A percentile compares a stretch with the other conserved stretches of the same genome.
Evolutionary conservation across 2,113 vertebrate genomes (phyloP).

Genomic region (Oryzias melastigma): DNA sequence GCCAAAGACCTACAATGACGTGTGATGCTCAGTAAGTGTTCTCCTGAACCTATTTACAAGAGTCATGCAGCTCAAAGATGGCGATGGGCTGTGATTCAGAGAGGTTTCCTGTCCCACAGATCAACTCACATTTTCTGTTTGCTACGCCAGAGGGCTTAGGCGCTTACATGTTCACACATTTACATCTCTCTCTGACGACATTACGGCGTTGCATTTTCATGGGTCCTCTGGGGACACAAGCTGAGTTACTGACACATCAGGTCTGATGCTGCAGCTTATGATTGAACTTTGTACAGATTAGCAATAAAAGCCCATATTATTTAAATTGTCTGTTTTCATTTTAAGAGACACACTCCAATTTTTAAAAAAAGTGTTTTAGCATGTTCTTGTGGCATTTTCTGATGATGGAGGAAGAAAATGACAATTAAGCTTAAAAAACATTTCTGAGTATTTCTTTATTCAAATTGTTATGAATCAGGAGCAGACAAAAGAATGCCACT

Average conservation of each 20-base stretch:
- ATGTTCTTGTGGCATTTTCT: too few species aligned
- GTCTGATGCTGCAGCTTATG: slow-evolving; percentile 6
- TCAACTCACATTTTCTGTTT: slow-evolving; percentile 32
- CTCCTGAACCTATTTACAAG: slow-evolving; percentile 39
- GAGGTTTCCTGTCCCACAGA: slow-evolving; percentile 38
- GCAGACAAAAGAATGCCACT: too few species aligned
- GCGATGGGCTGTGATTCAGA: slow-evolving; percentile 33
- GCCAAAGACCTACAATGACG: slow-evolving; percentile 71
- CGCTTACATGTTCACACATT: slow-evolving; percentile 20
- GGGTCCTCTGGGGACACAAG: slow-evolving; percentile 25
- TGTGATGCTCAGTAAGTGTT: slow-evolving; percentile 75
- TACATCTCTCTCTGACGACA: slow-evolving; percentile 24
- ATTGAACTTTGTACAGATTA: not conserved
- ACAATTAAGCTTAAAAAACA: too few species aligned
- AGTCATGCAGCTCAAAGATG: slow-evolving; percentile 44
- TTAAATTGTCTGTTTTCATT: not conserved
- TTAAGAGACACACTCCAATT: too few species aligned
- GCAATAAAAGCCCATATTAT: slow-evolving; percentile 15
- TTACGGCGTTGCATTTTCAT: slow-evolving; percentile 43
- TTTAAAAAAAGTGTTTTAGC: too few species aligned
- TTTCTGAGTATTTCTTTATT: too few species aligned
- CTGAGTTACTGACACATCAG: slow-evolving; percentile 22
- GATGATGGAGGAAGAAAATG: too few species aligned
- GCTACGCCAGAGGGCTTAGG: not conserved
- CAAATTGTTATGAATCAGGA: too few species aligned